phyloP scores from a whole-genome alignment of 2,113 vertebrate species.

The Oxygymnocypris stewartii region DNA sequence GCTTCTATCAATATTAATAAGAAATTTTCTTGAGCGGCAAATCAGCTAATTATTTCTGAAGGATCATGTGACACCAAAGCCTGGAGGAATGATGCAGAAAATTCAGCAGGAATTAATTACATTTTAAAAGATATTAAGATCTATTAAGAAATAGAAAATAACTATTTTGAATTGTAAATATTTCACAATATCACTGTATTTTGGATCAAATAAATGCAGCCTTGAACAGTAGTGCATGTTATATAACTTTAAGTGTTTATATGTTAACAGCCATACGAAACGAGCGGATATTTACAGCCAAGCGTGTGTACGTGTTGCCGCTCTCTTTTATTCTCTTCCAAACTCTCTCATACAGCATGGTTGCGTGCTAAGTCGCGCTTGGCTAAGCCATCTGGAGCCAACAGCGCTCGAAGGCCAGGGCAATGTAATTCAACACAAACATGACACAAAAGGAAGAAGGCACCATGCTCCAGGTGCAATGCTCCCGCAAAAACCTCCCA shows the following conservation, averaged over 20 bases:
- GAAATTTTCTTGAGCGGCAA: background rate
- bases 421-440: conserved; percentile 51
- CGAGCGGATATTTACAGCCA: background rate
- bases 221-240: background rate
- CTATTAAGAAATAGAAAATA: background rate
- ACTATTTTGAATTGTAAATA: background rate
- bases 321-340: conserved; percentile 7
- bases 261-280: background rate
- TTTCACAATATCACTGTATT: background rate
- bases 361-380: conserved; percentile 38
- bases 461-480: conserved; percentile 34
- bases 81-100: background rate
- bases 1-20: background rate
- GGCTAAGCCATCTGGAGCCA: conserved; percentile 49
- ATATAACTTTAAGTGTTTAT: conserved; percentile 11
- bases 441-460: conserved; percentile 2
- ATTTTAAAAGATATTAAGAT: background rate
- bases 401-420: conserved; percentile 24
- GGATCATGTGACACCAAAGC: background rate
- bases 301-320: background rate
- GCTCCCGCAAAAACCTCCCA: conserved; percentile 30
- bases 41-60: background rate
- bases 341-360: background rate
- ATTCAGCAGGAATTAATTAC: background rate
- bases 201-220: background rate